Evolutionary conservation across 30 jellyfish, hydroid and myxozoan genomes (phyloP).

Genomic region (Pseudorhiza aurosa): DNA sequence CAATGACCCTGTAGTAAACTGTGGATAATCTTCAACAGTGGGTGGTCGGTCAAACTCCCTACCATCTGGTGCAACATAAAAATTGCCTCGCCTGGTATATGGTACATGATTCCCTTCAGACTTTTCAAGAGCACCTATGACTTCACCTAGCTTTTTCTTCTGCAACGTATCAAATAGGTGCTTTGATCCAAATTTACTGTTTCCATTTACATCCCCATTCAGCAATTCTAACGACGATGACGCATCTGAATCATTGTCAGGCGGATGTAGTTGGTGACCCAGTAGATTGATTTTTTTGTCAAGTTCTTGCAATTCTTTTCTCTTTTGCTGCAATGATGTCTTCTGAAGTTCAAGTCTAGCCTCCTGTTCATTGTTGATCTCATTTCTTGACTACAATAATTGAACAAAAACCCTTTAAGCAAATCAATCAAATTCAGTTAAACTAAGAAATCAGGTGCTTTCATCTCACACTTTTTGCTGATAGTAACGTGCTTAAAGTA

Average conservation of each 20-base stretch:
- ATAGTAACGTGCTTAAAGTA: no score
- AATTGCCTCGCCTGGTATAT: constrained; percentile 69
- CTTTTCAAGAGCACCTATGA: constrained; percentile 2
- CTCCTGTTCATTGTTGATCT: constrained; percentile 85
- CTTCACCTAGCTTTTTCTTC: constrained; percentile 42
- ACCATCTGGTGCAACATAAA: constrained; percentile 86
- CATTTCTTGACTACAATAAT: constrained; percentile 96
- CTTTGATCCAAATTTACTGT: constrained; percentile 47
- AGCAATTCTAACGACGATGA: constrained; percentile 43
- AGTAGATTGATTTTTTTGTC: constrained; percentile 73
- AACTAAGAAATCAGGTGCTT: no score
- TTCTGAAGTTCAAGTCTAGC: constrained; percentile 72
- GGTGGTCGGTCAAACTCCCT: constrained; percentile 82
- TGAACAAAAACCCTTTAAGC: no score
- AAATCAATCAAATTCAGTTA: no score
- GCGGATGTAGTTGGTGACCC: constrained; percentile 48
- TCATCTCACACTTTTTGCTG: no score
- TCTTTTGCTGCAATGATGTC: constrained; percentile 59
- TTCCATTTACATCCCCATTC: constrained; percentile 58
- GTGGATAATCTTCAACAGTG: constrained; percentile 67
- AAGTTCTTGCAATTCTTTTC: constrained; percentile 79
- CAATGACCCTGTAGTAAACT: constrained; percentile 63
- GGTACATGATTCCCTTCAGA: constrained; percentile 49
- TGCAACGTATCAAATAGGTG: constrained; percentile 62
- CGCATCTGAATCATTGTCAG: constrained; percentile 62